phyloP scores from a whole-genome alignment of 35 echinoderm and acorn worm species.

The Ophiothrix spiculata region DNA sequence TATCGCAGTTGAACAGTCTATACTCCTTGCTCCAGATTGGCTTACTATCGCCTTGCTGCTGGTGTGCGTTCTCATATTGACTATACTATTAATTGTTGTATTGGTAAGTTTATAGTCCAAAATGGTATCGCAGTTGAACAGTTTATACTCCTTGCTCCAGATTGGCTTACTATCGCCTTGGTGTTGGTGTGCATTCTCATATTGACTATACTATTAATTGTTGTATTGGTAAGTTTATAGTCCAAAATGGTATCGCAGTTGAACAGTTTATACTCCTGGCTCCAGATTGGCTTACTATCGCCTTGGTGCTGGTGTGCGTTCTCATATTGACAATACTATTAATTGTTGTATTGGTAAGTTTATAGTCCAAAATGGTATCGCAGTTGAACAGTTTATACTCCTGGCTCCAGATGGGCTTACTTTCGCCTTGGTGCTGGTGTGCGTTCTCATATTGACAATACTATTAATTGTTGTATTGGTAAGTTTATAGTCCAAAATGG shows the following conservation, averaged over 20 bases:
- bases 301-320: constrained; percentile 58
- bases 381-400: constrained; percentile 65
- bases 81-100: constrained; percentile 73
- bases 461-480: constrained; percentile 73
- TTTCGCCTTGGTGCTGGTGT: constrained; percentile 61
- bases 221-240: constrained; percentile 88
- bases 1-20: constrained; percentile 68
- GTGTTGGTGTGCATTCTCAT: constrained; percentile 68
- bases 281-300: constrained; percentile 85
- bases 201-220: constrained; percentile 72
- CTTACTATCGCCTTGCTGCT: constrained; percentile 70
- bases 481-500: constrained; percentile 87
- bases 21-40: constrained; percentile 77
- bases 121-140: constrained; percentile 83
- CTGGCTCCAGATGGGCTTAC: constrained; percentile 82
- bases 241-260: constrained; percentile 90
- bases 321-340: constrained; percentile 80
- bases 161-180: constrained; percentile 78
- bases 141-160: constrained; percentile 61
- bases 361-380: constrained; percentile 89
- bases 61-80: constrained; percentile 58
- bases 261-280: constrained; percentile 59
- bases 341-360: constrained; percentile 76
- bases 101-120: constrained; percentile 93
- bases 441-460: constrained; percentile 62